A percentile compares a stretch with the other conserved stretches of the same genome.
Conservation (phyloP, 2,797 vertebrate genomes). For the Streptopelia turtur region DNA sequence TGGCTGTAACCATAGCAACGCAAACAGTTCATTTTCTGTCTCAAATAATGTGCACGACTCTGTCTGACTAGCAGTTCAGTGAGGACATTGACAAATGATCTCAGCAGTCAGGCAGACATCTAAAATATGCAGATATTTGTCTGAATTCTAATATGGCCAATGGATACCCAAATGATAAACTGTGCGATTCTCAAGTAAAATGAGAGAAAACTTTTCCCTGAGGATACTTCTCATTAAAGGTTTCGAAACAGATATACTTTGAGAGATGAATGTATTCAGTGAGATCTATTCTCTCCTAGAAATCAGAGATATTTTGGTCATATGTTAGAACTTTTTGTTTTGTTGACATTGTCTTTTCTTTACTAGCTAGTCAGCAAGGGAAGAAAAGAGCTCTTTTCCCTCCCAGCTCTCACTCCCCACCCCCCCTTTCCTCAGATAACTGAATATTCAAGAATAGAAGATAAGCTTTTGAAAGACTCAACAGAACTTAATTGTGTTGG, state of each 20-base stretch:
- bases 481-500: neutral
- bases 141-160: slow-evolving; percentile 77
- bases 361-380: neutral
- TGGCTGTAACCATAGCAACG: slow-evolving; percentile 76
- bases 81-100: slow-evolving; percentile 79
- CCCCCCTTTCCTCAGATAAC: neutral
- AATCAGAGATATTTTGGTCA: neutral
- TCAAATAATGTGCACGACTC: slow-evolving; percentile 70
- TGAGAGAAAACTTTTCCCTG: slow-evolving; percentile 47
- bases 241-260: neutral
- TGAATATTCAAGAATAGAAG: neutral
- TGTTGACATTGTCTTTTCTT: neutral
- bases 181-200: slow-evolving; percentile 59
- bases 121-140: slow-evolving; percentile 78
- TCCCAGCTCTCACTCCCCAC: neutral
- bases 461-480: neutral
- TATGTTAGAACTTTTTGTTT: neutral
- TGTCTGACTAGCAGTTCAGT: slow-evolving; percentile 77
- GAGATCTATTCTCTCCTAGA: neutral
- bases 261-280: neutral
- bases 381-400: neutral
- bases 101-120: slow-evolving; percentile 75
- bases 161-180: slow-evolving; percentile 72
- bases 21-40: slow-evolving; percentile 78
- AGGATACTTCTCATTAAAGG: slow-evolving; percentile 65